These are phyloP conservation scores for Schizopygopsis pylzovi DNA, from an alignment of 2,797 vertebrate species.

Conservation along the genomic window DNA sequence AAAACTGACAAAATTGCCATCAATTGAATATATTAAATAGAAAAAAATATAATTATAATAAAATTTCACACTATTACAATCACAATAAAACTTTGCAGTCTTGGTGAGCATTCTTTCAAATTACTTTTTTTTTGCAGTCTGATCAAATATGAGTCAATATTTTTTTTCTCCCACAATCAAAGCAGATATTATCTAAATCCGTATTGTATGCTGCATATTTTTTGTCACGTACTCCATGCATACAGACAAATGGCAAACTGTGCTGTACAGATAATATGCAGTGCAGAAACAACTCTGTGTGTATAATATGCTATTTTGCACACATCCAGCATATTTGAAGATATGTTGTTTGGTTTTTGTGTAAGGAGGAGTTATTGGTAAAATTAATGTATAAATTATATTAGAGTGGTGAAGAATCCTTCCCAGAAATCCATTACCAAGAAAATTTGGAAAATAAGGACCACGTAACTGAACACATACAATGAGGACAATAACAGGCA, in stretches of 20 bases:
- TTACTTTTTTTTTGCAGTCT: too few species aligned
- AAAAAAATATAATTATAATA: too few species aligned
- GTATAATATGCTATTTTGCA: background rate
- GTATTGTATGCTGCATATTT: background rate
- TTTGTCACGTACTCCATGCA: background rate
- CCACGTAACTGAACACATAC: background rate
- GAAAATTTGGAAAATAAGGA: slow-evolving; percentile 4
- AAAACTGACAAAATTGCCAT: too few species aligned
- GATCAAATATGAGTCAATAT: too few species aligned
- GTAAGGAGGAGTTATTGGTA: background rate
- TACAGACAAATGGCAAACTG: background rate
- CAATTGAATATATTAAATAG: too few species aligned
- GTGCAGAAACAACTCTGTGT: background rate
- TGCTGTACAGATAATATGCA: background rate
- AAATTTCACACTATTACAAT: too few species aligned
- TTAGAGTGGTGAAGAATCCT: background rate
- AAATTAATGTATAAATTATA: background rate
- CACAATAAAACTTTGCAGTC: too few species aligned
- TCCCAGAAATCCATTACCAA: slow-evolving; percentile 1
- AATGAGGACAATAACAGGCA: slow-evolving; percentile 15
- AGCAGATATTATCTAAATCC: background rate
- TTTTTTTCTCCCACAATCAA: background rate
- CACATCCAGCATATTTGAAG: too few species aligned
- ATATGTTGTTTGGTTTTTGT: background rate
- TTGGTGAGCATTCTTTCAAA: too few species aligned